Percentiles rank a stretch among this genome's conserved stretches.
Evolutionary conservation across 2,113 vertebrate genomes (phyloP).

Genomic region (Grammatotria lemairii): DNA sequence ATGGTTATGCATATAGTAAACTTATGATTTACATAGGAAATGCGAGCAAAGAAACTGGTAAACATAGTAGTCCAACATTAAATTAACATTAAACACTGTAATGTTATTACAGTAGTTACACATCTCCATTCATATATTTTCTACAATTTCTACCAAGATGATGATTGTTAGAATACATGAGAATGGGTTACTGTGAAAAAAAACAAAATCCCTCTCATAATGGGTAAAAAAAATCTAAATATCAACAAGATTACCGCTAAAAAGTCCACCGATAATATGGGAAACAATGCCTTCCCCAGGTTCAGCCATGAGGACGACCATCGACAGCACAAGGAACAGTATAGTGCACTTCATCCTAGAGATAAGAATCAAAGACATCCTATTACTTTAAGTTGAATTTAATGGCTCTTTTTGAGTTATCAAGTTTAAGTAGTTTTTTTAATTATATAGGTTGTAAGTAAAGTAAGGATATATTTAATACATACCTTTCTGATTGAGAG

Average conservation of each 20-base stretch:
- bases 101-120: neutral
- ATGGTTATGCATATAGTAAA: neutral
- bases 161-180: neutral
- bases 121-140: neutral
- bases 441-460: neutral
- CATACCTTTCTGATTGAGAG: neutral
- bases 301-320: conserved; percentile 23
- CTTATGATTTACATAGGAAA: neutral
- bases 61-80: neutral
- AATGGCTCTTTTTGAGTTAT: neutral
- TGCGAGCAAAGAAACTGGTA: neutral
- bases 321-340: conserved; percentile 3
- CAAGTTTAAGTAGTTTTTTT: neutral
- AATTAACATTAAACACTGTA: neutral
- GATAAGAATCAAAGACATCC: neutral
- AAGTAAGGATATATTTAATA: neutral
- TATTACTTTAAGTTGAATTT: neutral
- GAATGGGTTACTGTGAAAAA: no score
- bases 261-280: rapidly evolving
- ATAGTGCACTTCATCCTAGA: neutral
- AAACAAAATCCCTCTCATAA: no score
- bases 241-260: neutral
- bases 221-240: no score
- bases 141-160: neutral
- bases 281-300: neutral